Evolutionary conservation across 64 coral and sea anemone species (phyloP).

Genomic region (Montipora cactus): DNA sequence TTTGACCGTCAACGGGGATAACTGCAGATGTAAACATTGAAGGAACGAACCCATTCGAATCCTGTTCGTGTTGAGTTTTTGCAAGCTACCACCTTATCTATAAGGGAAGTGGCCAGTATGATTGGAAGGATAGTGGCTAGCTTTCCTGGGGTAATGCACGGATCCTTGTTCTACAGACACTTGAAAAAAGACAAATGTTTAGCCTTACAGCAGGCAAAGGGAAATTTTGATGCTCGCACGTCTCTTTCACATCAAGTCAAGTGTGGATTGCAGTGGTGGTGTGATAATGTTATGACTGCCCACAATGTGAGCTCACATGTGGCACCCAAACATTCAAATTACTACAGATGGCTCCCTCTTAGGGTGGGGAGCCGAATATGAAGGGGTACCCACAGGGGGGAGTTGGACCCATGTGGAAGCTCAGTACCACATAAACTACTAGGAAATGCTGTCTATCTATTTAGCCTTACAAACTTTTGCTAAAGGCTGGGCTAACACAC

Average conservation of each 20-base stretch:
- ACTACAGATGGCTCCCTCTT: conserved; percentile 16
- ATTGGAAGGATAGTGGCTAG: no score
- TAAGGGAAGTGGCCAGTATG: no score
- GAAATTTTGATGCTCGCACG: conserved; percentile 63
- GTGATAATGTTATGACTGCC: not conserved
- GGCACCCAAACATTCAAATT: not conserved
- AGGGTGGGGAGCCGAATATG: conserved; percentile 18
- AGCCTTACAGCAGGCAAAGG: not conserved
- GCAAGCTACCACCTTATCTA: not conserved
- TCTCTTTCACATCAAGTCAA: conserved; percentile 20
- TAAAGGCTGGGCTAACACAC: conserved; percentile 15
- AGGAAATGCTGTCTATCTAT: conserved; percentile 44
- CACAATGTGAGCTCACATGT: not conserved
- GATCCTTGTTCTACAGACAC: conserved; percentile 20
- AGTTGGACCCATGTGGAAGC: conserved; percentile 24
- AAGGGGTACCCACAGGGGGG: not conserved
- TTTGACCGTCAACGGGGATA: no score
- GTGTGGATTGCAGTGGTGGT: conserved; percentile 14
- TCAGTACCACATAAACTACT: conserved; percentile 25
- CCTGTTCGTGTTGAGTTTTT: conserved; percentile 1
- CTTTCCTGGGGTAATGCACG: no score
- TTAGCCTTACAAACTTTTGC: conserved; percentile 51
- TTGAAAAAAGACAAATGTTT: conserved; percentile 39
- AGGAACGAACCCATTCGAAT: no score
- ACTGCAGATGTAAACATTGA: no score